These are phyloP conservation scores for Ips typographus DNA, from an alignment of 1,140 invertebrate genomes.

Conservation along the genomic window DNA sequence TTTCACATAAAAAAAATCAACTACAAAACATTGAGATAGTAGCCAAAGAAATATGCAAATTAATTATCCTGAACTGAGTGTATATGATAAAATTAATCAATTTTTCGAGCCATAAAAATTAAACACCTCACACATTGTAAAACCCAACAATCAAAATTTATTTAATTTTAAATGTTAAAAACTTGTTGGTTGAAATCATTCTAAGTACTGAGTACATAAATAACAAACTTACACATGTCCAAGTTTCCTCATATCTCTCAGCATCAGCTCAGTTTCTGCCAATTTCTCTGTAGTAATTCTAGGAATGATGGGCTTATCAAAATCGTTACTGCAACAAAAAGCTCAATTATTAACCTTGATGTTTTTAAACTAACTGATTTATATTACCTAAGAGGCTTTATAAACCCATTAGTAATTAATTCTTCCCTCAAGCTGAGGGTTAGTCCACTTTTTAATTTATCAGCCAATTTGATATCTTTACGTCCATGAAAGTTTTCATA, in stretches of 20 bases:
- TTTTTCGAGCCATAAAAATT: too few species aligned
- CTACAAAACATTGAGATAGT: too few species aligned
- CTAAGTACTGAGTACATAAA: not conserved
- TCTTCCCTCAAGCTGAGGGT: conserved; percentile 22
- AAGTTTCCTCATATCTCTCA: conserved; percentile 26
- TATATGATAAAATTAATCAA: too few species aligned
- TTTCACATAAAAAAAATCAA: too few species aligned
- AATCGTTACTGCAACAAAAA: conserved; percentile 12
- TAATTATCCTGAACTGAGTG: too few species aligned
- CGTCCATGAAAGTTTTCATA: conserved; percentile 36
- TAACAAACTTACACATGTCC: conserved; percentile 11
- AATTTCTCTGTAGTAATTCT: conserved; percentile 25
- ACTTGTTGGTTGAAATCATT: too few species aligned
- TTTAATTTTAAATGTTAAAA: too few species aligned
- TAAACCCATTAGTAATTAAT: conserved; percentile 22
- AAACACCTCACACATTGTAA: too few species aligned
- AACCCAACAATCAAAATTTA: too few species aligned
- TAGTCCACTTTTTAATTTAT: conserved; percentile 32
- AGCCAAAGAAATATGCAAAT: too few species aligned
- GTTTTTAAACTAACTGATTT: conserved; percentile 6
- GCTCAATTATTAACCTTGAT: not conserved
- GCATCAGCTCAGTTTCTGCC: conserved; percentile 20
- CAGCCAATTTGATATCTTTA: conserved; percentile 18
- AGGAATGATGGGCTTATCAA: conserved; percentile 5
- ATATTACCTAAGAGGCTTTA: conserved; percentile 12